Base-by-base conservation (phyloP, 1,140 invertebrate genomes). In the Pseudoatta argentina region DNA sequence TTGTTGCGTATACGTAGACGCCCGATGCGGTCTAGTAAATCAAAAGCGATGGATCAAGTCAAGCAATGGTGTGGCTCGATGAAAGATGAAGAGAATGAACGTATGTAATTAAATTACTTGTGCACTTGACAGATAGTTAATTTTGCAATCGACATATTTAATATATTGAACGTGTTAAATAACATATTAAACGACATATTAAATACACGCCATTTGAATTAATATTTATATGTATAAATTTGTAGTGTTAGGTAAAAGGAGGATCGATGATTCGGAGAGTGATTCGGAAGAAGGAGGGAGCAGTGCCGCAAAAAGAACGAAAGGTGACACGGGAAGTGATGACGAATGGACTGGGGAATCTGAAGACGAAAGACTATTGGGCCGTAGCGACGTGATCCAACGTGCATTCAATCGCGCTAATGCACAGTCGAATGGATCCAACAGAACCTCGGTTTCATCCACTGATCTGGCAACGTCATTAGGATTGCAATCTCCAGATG, bases 11-110 rank as follows among this genome's bases (percentile, higher is more conserved):
- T 73, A 71, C 44, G 12, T 89, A 97, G 97, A 30, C 96, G 97
- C 18, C 96, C 97, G 6, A 96, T 97, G 91, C 96, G 97, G 5
- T 97, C 97, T 12, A 98, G 97, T 89, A 98, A 98, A 94, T 97
- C 97, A 57, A 97, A 97, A 90, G 97, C 97, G 1, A 96, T 98
- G 94, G 97, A 97, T 94, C 97, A 98, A 93, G 97, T 98, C n/a
- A 98, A 98, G 91, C 96, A 97, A 85, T 98, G 97, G 97, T 97
- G 97, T 92, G 97, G 97, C 21, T 96, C 96, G 8, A 96, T 96
- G 93, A 96, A 96, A 34, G 96, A 97, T n/a, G 95, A 95, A 76
- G 96, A 96, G 34, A 93, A 93, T 82, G 94, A 95, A 66, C 6
- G 94, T 95, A 91, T 85, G 93, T 91, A 64, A 72, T 39, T 63